These are phyloP conservation scores for Vollenhovia emeryi DNA, from an alignment of 1,140 invertebrate genomes.

Conservation along the genomic window DNA sequence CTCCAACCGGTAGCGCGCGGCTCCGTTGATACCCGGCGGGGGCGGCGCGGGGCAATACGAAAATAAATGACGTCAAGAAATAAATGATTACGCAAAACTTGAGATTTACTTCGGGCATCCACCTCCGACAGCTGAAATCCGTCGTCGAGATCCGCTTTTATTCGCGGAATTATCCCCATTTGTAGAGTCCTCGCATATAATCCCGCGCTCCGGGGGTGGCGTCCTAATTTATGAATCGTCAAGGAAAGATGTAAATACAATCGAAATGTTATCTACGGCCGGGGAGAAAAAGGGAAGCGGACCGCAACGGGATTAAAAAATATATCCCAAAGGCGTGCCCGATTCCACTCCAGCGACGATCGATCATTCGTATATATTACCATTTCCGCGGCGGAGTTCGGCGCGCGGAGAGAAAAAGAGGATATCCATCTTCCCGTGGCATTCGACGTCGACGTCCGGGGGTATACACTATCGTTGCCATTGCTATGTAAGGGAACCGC, in stretches of 20 bases:
- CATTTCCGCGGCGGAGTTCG: constrained; percentile 48
- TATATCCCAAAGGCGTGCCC: constrained; percentile 57
- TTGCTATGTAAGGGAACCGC: constrained; percentile 23
- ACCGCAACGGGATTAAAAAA: constrained; percentile 62
- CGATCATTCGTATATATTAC: constrained; percentile 71
- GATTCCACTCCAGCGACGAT: constrained; percentile 66
- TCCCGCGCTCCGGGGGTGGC: neutral
- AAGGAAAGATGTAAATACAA: constrained; percentile 52
- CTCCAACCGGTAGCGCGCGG: neutral
- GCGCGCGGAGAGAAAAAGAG: constrained; percentile 50
- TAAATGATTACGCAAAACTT: constrained; percentile 8
- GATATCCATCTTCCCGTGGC: constrained; percentile 62
- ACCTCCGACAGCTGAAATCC: neutral
- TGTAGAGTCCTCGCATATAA: neutral
- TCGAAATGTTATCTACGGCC: constrained; percentile 59
- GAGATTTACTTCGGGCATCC: neutral
- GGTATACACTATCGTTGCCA: constrained; percentile 33
- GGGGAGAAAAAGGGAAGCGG: constrained; percentile 24
- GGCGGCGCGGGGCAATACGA: neutral
- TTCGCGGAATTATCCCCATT: neutral
- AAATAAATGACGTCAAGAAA: neutral
- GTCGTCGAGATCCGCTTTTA: neutral
- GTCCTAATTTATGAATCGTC: constrained; percentile 53
- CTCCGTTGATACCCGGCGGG: neutral
- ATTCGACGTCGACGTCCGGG: constrained; percentile 56